Base-by-base conservation (phyloP, 2,797 vertebrate genomes). In the Phrynocephalus guinanensis region DNA sequence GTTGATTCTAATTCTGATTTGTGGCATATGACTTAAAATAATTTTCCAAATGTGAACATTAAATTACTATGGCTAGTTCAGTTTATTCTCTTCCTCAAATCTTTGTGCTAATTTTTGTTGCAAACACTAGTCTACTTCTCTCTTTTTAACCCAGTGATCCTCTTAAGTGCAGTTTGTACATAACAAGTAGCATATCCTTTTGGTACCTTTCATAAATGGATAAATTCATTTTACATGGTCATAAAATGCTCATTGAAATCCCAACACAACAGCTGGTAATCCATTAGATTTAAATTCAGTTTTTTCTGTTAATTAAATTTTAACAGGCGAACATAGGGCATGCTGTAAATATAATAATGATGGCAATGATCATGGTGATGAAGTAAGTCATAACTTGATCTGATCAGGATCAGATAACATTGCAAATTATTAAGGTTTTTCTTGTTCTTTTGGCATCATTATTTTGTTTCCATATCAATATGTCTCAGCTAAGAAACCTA, bases 401-500 rank as follows among this genome's bases (percentile, higher is more conserved):
- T 88, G 82, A 87, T 66, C 7, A 91, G 75, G 85, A 91, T 93
- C 91, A 93, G 38, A 33, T 11, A 3, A 88, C 89, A 16, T 87
- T 92, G 81, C 9, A 85, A 85, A 44, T 44, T 44, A 44, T 44
- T 22, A 33, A 81, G 8, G 24, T 24, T 38, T 24, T 20, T 63
- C 60, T 18, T 5, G 20, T 63, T 63, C 3, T 18, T 63, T 63
- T 63, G 60, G 60, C 18, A 63, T 63, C 60, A 63, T 20, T 63
- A 63, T 63, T 63, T 63, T 63, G 60, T 63, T 18, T 15, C 60
- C 13, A 15, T 63, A 18, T 63, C 18, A 63, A 15, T 63, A 18
- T 63, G 60, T 63, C 1, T 16, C 13, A 5, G 60, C 60, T 18
- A 63, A 56, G 20, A 63, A 18, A 20, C 16, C 60, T 15, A 63